A percentile compares a stretch with the other conserved stretches of the same genome.
Evolutionary conservation across 2,797 vertebrate genomes (phyloP).

Genomic region (Phoeniculus purpureus): DNA sequence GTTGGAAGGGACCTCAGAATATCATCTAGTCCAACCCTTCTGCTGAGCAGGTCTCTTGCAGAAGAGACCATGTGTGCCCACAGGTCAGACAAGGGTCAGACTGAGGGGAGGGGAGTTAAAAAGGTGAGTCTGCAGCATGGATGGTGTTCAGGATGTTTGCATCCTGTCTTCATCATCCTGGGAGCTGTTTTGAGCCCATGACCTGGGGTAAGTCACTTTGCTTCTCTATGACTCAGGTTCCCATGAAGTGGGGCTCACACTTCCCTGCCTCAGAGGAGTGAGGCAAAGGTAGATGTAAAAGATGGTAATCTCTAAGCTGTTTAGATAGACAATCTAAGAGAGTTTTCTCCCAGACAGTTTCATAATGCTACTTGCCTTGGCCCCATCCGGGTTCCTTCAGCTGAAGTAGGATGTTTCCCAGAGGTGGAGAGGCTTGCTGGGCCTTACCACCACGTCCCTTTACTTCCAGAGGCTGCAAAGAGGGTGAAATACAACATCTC

Average conservation of each 20-base stretch:
- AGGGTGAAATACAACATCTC: accelerated
- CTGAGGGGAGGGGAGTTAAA: background rate
- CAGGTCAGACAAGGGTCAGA: background rate
- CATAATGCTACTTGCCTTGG: background rate
- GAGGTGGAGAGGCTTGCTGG: background rate
- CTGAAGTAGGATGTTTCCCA: background rate
- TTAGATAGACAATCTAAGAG: background rate
- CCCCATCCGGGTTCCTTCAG: background rate
- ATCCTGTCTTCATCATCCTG: background rate
- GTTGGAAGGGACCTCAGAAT: no score
- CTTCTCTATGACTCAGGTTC: background rate
- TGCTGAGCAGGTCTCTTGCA: background rate
- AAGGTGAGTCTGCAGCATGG: background rate
- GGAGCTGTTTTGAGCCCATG: background rate
- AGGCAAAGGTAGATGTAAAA: background rate
- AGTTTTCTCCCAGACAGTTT: background rate
- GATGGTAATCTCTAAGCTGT: background rate
- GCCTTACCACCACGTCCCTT: background rate
- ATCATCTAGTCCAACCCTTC: no score
- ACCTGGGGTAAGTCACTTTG: background rate
- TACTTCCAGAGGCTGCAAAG: background rate
- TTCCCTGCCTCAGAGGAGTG: constrained; percentile 1
- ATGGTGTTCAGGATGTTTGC: background rate
- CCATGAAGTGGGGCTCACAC: background rate
- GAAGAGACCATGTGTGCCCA: background rate